Percentiles rank a stretch among this genome's conserved stretches.
Conservation (phyloP, 2,888 invertebrate species). For the Spialia ferax region DNA sequence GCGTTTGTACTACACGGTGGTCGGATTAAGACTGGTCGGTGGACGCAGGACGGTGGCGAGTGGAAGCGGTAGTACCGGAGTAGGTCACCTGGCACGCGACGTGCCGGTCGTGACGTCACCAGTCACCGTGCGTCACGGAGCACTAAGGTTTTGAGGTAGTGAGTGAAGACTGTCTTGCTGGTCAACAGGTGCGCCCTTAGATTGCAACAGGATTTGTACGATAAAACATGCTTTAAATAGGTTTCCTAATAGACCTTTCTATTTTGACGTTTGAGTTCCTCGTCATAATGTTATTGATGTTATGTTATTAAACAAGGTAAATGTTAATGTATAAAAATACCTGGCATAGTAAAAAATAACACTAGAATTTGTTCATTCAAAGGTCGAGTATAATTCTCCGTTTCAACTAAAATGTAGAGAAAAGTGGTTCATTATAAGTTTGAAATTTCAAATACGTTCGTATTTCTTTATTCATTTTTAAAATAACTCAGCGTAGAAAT, state of each 20-base stretch:
- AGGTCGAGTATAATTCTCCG: neutral
- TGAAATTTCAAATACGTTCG: conserved; percentile 35
- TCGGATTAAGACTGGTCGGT: neutral
- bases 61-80: conserved; percentile 39
- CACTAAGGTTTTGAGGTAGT: conserved; percentile 30
- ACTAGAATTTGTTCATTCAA: neutral
- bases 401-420: neutral
- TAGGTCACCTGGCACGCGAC: conserved; percentile 51
- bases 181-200: conserved; percentile 33
- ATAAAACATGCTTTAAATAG: neutral
- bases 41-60: neutral
- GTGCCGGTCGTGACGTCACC: conserved; percentile 63
- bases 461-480: neutral
- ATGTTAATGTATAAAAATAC: neutral
- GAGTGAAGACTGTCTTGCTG: conserved; percentile 45
- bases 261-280: neutral
- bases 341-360: neutral
- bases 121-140: conserved; percentile 49
- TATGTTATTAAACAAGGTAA: neutral
- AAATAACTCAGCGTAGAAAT: neutral
- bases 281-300: no score
- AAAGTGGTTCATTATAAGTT: neutral
- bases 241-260: neutral
- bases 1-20: neutral
- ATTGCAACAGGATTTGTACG: neutral